Conservation (phyloP, 2,888 invertebrate species). For the Drosophila fulvimacula region DNA sequence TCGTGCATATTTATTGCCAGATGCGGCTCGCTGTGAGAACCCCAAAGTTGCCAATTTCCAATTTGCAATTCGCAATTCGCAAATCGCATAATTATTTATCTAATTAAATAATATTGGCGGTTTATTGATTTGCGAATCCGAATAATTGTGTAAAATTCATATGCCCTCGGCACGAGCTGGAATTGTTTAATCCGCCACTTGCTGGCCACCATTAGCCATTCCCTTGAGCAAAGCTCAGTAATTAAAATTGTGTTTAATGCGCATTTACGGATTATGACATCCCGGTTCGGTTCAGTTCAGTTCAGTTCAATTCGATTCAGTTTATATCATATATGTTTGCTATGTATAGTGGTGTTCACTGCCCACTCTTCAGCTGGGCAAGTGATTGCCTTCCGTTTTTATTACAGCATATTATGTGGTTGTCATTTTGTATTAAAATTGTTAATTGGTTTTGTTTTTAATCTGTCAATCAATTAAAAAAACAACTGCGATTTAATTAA, state of each 20-base stretch:
- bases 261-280: slow-evolving; percentile 80
- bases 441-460: slow-evolving; percentile 83
- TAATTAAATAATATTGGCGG: slow-evolving; percentile 11
- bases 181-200: slow-evolving; percentile 33
- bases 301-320: no score
- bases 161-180: not conserved
- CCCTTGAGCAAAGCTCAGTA: slow-evolving; percentile 72
- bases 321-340: not conserved
- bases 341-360: slow-evolving; percentile 17
- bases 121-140: slow-evolving; percentile 1
- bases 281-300: slow-evolving; percentile 29
- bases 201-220: slow-evolving; percentile 31
- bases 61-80: slow-evolving; percentile 32
- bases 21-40: slow-evolving; percentile 29
- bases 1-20: slow-evolving; percentile 46
- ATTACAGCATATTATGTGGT: slow-evolving; percentile 82
- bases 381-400: slow-evolving; percentile 53
- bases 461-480: slow-evolving; percentile 83
- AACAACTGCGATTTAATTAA: slow-evolving; percentile 81
- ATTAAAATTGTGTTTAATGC: slow-evolving; percentile 79
- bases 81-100: slow-evolving; percentile 9
- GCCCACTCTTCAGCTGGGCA: slow-evolving; percentile 17
- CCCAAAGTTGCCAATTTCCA: slow-evolving; percentile 32
- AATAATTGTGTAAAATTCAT: not conserved
- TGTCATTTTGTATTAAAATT: slow-evolving; percentile 82